Base-by-base conservation (phyloP, 2,888 invertebrate genomes). In the Cheilosia urbana region DNA sequence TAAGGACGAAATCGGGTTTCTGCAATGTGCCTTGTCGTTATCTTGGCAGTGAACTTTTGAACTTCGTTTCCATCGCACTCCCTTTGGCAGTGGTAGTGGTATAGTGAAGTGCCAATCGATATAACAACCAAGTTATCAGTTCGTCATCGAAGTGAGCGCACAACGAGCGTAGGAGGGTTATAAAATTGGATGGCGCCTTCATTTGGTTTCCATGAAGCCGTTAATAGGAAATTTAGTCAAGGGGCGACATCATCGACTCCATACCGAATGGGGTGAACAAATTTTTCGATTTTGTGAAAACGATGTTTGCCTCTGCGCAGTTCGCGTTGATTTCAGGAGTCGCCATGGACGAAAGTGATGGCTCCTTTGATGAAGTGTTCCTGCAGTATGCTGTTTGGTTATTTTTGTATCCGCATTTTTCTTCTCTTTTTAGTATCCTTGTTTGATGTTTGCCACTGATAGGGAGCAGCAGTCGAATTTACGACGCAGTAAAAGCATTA, bases 111-210 rank as follows among this genome's bases (percentile, higher is more conserved):
- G 77, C 37, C 55, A 77, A 77, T 77, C 77, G 71, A 78, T 78
- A 65, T 37, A 55, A 69, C 45, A 37, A 37, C 77, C 68, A 37
- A 60, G 60, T 69, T 69, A 77, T 77, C 77, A 51, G 69, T 77
- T 69, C 62, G 53, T 69, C 77, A 77, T 60, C 37, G 60, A 60
- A 68, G 51, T 65, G 68, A 17, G 57, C 47, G 24, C 15, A 9
- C 11, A 24, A 47, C 27, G 6, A 30, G 27, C 6, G 49, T 15
- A 7, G 49, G 63, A 27, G 19, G 65, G 65, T 65, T 69, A 15
- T 62, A 77, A 77, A 77, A 68, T 45, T 34, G 51, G 75, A 75
- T 75, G 75, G 65, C 75, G 75, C 75, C 75, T 75, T 75, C 37
- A 68, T 68, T 77, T 69, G 77, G 68, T 53, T 53, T 60, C 77